Base-by-base conservation (phyloP, 2,888 invertebrate species). In the Chesias legatella region DNA sequence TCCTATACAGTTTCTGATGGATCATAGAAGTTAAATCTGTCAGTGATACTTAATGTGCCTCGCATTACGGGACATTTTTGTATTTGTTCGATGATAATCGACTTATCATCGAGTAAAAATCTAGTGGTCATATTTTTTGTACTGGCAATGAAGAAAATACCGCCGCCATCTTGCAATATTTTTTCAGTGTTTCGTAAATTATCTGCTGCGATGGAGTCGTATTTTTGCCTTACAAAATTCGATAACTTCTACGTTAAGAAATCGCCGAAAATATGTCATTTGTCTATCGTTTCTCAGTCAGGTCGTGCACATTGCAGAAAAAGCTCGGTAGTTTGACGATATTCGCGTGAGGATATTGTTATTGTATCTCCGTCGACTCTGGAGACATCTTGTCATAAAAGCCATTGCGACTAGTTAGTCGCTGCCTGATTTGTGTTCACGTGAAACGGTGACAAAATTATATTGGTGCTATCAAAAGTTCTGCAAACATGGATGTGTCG, bases 401-500 rank as follows among this genome's bases (percentile, higher is more conserved):
- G 52, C 68, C 73, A 72, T 67, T 78, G 76, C 81, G 63, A 70
- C 74, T 68, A 73, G 68, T 71, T 67, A 62, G 60, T 63, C 59
- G 65, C 73, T 74, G 79, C 76, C 72, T 67, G 75, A 74, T 67
- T 82, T 69, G 79, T 75, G 76, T 78, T 80, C 79, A 71, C 74
- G 79, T 77, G 71, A 81, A 82, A 79, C 72, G 72, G 72, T 73
- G 73, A 67, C 70, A 74, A 74, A 81, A 77, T 74, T 75, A 67
- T 67, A 73, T 78, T 75, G 78, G 79, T 82, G 82, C 77, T 82
- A 72, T 60, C 53, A 37, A 70, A 58, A 63, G 58, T 63, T 70
- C 68, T 57, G 66, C 72, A 79, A 84, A 64, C 75, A 93, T 93
- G 92, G 92, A 92, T 60, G 92, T 92, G 79, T 92, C 92, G 75